phyloP scores from a whole-genome alignment of 2,888 invertebrate genomes.

The Caenorhabditis wallacei region DNA sequence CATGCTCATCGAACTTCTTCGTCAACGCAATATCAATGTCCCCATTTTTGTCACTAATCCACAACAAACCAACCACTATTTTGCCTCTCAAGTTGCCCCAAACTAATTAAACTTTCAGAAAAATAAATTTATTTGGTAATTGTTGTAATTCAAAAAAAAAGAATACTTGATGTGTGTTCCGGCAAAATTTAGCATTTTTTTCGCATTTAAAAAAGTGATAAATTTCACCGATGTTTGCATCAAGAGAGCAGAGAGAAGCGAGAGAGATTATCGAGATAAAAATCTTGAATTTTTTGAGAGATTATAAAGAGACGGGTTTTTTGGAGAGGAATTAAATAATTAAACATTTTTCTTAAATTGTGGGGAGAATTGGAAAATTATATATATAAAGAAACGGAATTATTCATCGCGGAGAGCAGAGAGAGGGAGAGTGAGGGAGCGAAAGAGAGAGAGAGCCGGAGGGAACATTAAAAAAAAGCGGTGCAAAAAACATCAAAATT shows the following conservation, averaged over 20 bases:
- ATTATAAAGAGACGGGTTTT: constrained; percentile 3
- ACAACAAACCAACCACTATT: not conserved
- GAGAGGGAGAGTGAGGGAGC: not conserved
- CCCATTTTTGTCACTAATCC: constrained; percentile 2
- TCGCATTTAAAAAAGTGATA: not conserved
- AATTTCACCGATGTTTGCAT: too few relatives aligned
- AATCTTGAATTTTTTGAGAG: constrained; percentile 12
- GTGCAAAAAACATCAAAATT: constrained; percentile 30
- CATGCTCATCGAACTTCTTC: constrained; percentile 16
- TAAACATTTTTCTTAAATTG: not conserved
- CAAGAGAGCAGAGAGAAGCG: constrained; percentile 16
- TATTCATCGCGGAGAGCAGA: constrained; percentile 4
- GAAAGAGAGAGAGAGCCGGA: not conserved
- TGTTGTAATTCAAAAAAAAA: not conserved
- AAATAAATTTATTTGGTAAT: constrained; percentile 50
- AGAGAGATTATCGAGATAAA: constrained; percentile 34
- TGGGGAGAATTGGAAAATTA: not conserved
- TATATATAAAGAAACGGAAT: constrained; percentile 12
- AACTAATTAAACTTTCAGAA: not conserved
- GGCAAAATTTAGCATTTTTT: not conserved
- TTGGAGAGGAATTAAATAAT: constrained; percentile 22
- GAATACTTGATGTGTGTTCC: not conserved
- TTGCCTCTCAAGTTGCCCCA: not conserved
- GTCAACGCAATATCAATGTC: not conserved
- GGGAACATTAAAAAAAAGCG: constrained; percentile 1